A percentile compares a stretch with the other conserved stretches of the same genome.
phyloP scores from a whole-genome alignment of 2,888 invertebrate genomes.

The Abrostola triplasia region DNA sequence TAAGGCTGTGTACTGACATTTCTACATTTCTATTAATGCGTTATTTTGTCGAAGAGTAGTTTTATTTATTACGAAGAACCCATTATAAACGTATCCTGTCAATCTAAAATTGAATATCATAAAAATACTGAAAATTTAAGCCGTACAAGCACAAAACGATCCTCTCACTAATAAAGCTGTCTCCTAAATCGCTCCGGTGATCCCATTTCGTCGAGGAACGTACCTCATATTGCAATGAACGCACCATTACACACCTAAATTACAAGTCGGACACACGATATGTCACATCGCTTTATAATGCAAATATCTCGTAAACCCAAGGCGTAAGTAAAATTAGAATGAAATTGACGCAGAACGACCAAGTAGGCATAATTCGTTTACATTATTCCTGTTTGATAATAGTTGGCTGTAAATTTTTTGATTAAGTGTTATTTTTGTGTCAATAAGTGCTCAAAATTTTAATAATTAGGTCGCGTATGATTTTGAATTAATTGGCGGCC shows the following conservation, averaged over 20 bases:
- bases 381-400: background rate
- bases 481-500: slow-evolving; percentile 18
- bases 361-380: slow-evolving; percentile 16
- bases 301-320: slow-evolving; percentile 80
- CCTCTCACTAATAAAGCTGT: slow-evolving; percentile 69
- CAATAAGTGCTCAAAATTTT: slow-evolving; percentile 18
- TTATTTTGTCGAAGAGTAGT: no score
- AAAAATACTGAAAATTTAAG: slow-evolving; percentile 38
- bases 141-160: slow-evolving; percentile 52
- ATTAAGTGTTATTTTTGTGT: no score
- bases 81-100: slow-evolving; percentile 37
- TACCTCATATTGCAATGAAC: slow-evolving; percentile 77
- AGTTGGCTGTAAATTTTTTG: background rate
- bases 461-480: slow-evolving; percentile 26
- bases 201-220: slow-evolving; percentile 70
- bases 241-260: slow-evolving; percentile 84
- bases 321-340: slow-evolving; percentile 68
- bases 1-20: no score
- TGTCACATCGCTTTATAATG: slow-evolving; percentile 81
- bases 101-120: slow-evolving; percentile 35
- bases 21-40: no score
- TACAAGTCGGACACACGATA: slow-evolving; percentile 76
- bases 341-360: slow-evolving; percentile 63
- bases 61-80: background rate
- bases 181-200: slow-evolving; percentile 71